phyloP scores from a whole-genome alignment of 1,140 invertebrate genomes.

The Saccostrea echinata region DNA sequence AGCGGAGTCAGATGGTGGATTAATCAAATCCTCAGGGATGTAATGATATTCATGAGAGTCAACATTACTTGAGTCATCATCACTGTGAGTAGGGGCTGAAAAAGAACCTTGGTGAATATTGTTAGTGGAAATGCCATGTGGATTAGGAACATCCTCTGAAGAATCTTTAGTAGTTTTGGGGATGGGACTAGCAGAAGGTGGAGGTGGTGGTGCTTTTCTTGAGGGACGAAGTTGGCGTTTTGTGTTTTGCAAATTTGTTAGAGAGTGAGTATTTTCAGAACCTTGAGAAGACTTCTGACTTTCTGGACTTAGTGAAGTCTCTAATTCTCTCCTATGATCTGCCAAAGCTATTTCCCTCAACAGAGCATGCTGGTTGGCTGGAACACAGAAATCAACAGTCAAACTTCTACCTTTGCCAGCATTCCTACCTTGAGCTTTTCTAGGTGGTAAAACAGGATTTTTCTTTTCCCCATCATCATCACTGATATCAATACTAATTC shows the following conservation, averaged over 20 bases:
- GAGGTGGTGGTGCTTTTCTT: conserved; percentile 48
- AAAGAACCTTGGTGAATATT: not conserved
- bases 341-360: conserved; percentile 43
- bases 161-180: not conserved
- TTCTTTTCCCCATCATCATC: conserved; percentile 40
- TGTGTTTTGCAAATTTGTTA: not conserved
- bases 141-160: not conserved
- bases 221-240: conserved; percentile 36
- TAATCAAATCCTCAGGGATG: conserved; percentile 7
- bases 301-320: not conserved
- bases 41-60: not conserved
- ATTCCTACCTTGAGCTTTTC: not conserved
- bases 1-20: conserved; percentile 27
- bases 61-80: not conserved
- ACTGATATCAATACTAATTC: not conserved
- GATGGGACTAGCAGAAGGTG: not conserved
- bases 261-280: not conserved
- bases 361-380: conserved; percentile 48
- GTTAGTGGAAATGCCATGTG: not conserved
- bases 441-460: conserved; percentile 55
- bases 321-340: conserved; percentile 52
- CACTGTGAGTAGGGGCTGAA: conserved; percentile 31
- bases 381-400: conserved; percentile 46
- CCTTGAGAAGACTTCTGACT: conserved; percentile 2
- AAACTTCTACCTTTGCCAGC: conserved; percentile 44